Evolutionary conservation across 2,797 vertebrate species (phyloP), one percentile per base, ranked within the genome.

Genomic region (Manis pentadactyla): DNA sequence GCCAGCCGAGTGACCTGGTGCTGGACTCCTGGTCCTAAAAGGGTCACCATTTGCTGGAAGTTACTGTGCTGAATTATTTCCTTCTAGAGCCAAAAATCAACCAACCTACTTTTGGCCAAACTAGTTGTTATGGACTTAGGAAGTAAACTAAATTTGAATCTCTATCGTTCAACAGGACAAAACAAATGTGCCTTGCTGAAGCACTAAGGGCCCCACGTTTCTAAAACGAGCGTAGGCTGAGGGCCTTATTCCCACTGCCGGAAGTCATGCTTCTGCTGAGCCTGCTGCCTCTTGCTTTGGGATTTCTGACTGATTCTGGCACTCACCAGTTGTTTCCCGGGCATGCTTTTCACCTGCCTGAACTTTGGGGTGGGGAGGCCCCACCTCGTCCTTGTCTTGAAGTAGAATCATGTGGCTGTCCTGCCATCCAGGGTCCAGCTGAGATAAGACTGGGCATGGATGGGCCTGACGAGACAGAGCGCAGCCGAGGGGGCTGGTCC

Each of bases 141-240:
- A 61, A 77, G 27, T 64, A 71, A 82, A 27, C 34, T 13, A 39
- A 42, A 57, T 57, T n/a, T 12, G 18, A 74, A 39, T 37, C 6
- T 66, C n/a, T n/a, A 19, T 29, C 49, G 77, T 37, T 55, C 85
- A 29, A 64, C 10, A 39, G 53, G 39, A 53, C 37, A 31, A 21
- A 51, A 27, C 27, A 68, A 21, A 84, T 84, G 15, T 1, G 4
- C n/a, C 25, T 31, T 19, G 2, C 34, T 2, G 51, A 39, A 3
- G 5, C 1, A 25, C 51, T 17, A 46, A 92, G n/a, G 37, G 2
- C 3, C 2, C n/a, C 29, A 5, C 0, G 0, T 8, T 55, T 75
- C 57, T 21, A 25, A 23, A 55, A 19, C 0, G 4, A 46, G 46
- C 10, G 7, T 46, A 46, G 46, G 46, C 46, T 2, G 46, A 46